phyloP scores from a whole-genome alignment of 2,888 invertebrate genomes.

The Trissolcus brochymenae region DNA sequence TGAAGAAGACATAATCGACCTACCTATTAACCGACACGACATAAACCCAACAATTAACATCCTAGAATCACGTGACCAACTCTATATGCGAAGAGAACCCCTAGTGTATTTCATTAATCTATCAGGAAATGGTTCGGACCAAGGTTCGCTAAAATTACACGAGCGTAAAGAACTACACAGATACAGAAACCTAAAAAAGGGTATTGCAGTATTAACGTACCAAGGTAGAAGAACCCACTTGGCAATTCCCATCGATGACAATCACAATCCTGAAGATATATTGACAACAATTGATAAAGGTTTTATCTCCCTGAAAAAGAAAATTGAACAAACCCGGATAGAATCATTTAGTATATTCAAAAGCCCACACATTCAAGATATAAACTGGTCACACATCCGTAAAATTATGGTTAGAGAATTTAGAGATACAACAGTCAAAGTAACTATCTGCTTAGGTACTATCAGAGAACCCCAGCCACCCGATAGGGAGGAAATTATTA shows the following conservation, averaged over 20 bases:
- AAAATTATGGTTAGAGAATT: neutral
- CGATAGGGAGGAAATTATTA: conserved; percentile 17
- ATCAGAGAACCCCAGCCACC: conserved; percentile 5
- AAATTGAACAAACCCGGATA: neutral
- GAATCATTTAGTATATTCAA: neutral
- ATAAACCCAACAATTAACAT: no score
- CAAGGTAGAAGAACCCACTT: neutral
- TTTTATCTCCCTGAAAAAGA: neutral
- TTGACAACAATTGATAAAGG: neutral
- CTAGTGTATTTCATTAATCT: neutral
- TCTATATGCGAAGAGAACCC: conserved; percentile 7
- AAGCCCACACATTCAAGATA: neutral
- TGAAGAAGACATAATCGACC: no score
- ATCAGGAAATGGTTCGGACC: neutral
- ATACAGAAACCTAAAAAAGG: conserved; percentile 1
- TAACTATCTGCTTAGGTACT: conserved; percentile 7
- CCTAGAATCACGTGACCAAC: neutral
- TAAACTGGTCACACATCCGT: neutral
- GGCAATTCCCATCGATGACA: neutral
- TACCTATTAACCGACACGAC: no score
- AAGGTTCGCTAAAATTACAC: neutral
- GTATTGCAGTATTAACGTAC: neutral
- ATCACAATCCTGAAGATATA: neutral
- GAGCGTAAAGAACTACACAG: neutral
- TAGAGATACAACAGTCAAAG: neutral